Evolutionary conservation across 2,888 invertebrate species (phyloP), one percentile per base, ranked within the genome.

Genomic region (Troides helena): DNA sequence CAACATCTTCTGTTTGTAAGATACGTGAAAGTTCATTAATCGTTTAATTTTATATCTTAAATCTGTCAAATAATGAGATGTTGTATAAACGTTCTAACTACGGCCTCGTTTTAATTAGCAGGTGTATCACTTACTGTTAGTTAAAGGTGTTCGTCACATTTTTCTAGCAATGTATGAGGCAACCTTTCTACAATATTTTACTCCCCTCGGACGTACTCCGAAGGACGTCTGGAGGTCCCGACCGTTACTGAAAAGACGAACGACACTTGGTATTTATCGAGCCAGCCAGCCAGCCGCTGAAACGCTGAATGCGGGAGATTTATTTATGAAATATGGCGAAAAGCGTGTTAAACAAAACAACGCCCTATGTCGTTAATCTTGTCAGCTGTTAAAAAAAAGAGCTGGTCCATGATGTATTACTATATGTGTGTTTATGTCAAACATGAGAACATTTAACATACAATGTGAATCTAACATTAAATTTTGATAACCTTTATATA

Each of bases 171-270:
- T 4, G 53, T 53, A 18, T n/a, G n/a, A 18, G n/a, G n/a, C 53
- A n/a, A n/a, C n/a, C 53, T 53, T 53, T 53, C 36, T 17, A 21
- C 56, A 71, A 71, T 69, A 71, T 72, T 71, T 73, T 73, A 72
- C 68, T 74, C 72, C 71, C 66, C 72, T 74, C 81, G 87, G 85
- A 86, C 67, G 73, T 69, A 69, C 64, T 53, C 8, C 72, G 75
- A 81, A 88, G 86, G 88, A 78, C 84, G 88, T 87, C 87, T 88
- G 74, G 85, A 87, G 88, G 87, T 85, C 86, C 73, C 74, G 71
- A 72, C 53, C 67, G 59, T 62, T 65, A 23, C 70, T 81, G 80
- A 80, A 83, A 83, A 85, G 83, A 85, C 83, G 79, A 85, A 85
- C 83, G 83, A 80, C 83, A 80, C 80, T 82, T 84, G 81, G 85